These are phyloP conservation scores for Alouatta palliata DNA, from an alignment of 2,113 vertebrate species.

Conservation along the genomic window DNA sequence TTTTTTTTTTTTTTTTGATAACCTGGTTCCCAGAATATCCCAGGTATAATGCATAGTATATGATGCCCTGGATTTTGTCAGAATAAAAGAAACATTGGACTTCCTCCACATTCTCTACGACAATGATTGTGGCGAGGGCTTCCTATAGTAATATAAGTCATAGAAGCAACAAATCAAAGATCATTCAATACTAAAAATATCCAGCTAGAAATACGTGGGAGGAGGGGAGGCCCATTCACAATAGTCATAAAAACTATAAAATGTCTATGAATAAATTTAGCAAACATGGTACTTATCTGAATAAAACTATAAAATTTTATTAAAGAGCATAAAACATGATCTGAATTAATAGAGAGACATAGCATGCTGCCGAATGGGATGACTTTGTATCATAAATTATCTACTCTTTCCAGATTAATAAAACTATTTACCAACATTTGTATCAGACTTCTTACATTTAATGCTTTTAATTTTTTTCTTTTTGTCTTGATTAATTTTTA, in stretches of 20 bases:
- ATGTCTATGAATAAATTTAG: conserved; percentile 76
- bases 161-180: conserved; percentile 56
- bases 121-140: not conserved
- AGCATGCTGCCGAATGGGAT: conserved; percentile 26
- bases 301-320: conserved; percentile 78
- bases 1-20: not conserved
- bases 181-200: conserved; percentile 62
- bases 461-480: not conserved
- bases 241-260: conserved; percentile 75
- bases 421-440: conserved; percentile 34
- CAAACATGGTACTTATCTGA: conserved; percentile 58
- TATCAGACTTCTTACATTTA: not conserved
- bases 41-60: not conserved
- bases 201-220: conserved; percentile 43
- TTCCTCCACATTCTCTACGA: not conserved
- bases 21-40: not conserved
- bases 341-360: conserved; percentile 72
- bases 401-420: conserved; percentile 29
- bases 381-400: conserved; percentile 46
- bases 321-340: conserved; percentile 70
- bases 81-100: not conserved
- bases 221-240: conserved; percentile 66
- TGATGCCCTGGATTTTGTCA: not conserved
- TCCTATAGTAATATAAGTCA: not conserved
- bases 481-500: not conserved